Conservation (phyloP, 2,797 vertebrate species). For the Knipowitschia caucasica region DNA sequence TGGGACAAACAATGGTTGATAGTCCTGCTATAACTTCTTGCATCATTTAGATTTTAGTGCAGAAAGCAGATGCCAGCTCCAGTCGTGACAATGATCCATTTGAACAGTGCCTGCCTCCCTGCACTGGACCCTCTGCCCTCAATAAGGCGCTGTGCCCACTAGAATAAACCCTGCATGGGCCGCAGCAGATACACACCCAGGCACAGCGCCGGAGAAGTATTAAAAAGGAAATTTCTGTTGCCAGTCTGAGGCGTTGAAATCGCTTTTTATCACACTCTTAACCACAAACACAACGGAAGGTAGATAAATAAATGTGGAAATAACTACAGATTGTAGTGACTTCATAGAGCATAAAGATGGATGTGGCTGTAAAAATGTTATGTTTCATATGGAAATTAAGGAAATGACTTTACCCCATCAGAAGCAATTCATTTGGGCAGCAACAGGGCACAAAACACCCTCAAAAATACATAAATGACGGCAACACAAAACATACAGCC, state of each 20-base stretch:
- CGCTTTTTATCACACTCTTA: slow-evolving; percentile 15
- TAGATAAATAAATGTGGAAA: not conserved
- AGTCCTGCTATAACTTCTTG: not conserved
- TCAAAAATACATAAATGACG: too few species aligned
- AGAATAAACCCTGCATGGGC: slow-evolving; percentile 46
- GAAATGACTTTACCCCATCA: too few species aligned
- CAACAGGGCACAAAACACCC: too few species aligned
- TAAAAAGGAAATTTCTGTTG: slow-evolving; percentile 25
- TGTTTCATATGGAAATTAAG: too few species aligned
- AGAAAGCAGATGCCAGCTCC: slow-evolving; percentile 21
- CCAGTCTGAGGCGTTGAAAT: slow-evolving; percentile 24
- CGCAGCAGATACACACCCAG: slow-evolving; percentile 38
- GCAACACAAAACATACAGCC: too few species aligned
- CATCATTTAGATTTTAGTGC: slow-evolving; percentile 10
- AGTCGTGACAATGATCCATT: slow-evolving; percentile 43
- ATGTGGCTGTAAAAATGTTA: too few species aligned
- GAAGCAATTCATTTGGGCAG: too few species aligned
- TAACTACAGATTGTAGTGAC: too few species aligned
- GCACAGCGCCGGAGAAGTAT: slow-evolving; percentile 29
- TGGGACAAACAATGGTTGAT: not conserved
- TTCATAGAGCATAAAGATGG: too few species aligned
- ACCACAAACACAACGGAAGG: slow-evolving; percentile 17
- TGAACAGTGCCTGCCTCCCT: slow-evolving; percentile 35
- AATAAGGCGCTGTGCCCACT: slow-evolving; percentile 42
- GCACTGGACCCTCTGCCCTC: slow-evolving; percentile 34